These are phyloP conservation scores for Mixornis gularis DNA, from an alignment of 2,113 vertebrate genomes.

Conservation along the genomic window DNA sequence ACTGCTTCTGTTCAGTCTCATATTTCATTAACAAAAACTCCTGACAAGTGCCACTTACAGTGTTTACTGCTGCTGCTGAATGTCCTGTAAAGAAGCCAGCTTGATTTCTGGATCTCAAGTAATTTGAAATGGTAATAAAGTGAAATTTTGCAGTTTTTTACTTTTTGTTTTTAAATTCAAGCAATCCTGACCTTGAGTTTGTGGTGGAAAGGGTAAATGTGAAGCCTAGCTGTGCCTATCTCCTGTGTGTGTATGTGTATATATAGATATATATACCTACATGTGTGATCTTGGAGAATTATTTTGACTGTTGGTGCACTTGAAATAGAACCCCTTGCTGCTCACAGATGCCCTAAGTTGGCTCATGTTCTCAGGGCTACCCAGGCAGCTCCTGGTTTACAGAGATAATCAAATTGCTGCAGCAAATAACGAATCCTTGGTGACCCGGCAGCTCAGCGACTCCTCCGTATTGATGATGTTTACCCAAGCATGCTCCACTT, in stretches of 20 bases:
- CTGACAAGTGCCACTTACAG: not conserved
- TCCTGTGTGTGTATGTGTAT: accelerated
- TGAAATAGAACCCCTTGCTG: not conserved
- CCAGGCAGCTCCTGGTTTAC: not conserved
- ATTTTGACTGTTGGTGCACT: not conserved
- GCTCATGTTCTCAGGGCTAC: not conserved
- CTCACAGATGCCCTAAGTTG: not conserved
- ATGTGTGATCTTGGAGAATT: not conserved
- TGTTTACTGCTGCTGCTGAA: not conserved
- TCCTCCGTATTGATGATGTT: not conserved
- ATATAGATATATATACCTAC: too few species aligned
- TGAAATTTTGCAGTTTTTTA: accelerated
- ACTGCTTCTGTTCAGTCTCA: not conserved
- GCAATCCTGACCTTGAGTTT: not conserved
- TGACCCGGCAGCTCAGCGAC: not conserved
- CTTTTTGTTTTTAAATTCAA: not conserved
- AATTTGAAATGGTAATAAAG: not conserved
- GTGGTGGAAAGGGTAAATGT: not conserved
- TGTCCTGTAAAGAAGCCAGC: not conserved
- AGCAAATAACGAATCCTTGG: not conserved
- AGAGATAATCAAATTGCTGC: not conserved
- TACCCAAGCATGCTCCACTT: not conserved
- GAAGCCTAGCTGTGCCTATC: not conserved
- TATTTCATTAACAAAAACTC: not conserved
- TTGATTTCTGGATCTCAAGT: not conserved